Evolutionary conservation across 2,797 vertebrate genomes (phyloP).

Genomic region (Protosalanx chinensis): DNA sequence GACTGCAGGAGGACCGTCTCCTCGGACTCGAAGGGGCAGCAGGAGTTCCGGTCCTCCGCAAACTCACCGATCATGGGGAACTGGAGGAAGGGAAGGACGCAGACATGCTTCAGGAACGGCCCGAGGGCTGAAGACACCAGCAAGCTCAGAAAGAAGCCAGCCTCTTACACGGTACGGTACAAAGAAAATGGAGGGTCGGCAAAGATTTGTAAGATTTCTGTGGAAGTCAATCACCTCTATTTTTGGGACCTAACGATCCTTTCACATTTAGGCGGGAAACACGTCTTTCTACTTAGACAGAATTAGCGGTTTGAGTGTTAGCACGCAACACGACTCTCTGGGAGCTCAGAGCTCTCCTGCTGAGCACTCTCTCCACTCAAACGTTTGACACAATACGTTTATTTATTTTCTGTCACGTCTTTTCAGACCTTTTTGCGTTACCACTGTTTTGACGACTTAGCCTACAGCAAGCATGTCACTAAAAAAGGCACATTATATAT

Average conservation of each 20-base stretch:
- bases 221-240: conserved; percentile 41
- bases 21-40: conserved; percentile 89
- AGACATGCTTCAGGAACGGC: too few species aligned
- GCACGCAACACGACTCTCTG: conserved; percentile 17
- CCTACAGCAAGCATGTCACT: neutral
- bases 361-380: conserved; percentile 20
- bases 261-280: conserved; percentile 63
- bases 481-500: neutral
- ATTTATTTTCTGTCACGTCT: neutral
- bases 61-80: conserved; percentile 93
- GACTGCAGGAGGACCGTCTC: conserved; percentile 90
- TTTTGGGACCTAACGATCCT: conserved; percentile 55
- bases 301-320: conserved; percentile 56
- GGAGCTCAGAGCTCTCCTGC: conserved; percentile 12
- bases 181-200: too few species aligned
- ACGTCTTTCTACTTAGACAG: conserved; percentile 48
- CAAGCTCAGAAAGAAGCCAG: too few species aligned
- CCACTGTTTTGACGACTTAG: neutral
- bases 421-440: neutral
- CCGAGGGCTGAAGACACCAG: neutral
- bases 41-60: conserved; percentile 88
- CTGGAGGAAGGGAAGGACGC: conserved; percentile 54
- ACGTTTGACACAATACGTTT: neutral
- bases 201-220: conserved; percentile 4
- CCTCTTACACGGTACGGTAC: too few species aligned